Evolutionary conservation across 2,113 vertebrate genomes (phyloP).

Genomic region (Poecilia latipinna): DNA sequence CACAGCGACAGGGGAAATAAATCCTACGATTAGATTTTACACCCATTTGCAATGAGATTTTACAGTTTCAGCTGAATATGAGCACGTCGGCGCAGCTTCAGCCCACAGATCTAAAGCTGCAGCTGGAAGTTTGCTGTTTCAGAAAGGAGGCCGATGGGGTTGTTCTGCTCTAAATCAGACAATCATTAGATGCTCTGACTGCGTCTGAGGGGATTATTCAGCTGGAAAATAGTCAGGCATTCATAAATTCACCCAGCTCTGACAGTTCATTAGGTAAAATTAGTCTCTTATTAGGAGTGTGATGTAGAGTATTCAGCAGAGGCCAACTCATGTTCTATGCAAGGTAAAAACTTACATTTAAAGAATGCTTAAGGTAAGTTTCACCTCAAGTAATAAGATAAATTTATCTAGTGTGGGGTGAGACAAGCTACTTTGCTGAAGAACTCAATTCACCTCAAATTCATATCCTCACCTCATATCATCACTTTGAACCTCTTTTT

Average conservation of each 20-base stretch:
- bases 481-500: too few relatives aligned
- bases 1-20: conserved; percentile 18
- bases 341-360: neutral
- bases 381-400: too few relatives aligned
- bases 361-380: too few relatives aligned
- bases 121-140: conserved; percentile 1
- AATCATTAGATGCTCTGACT: neutral
- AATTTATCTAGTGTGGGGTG: too few relatives aligned
- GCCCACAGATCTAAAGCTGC: neutral
- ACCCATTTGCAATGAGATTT: conserved; percentile 37
- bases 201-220: conserved; percentile 16
- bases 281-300: neutral
- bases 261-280: neutral
- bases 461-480: too few relatives aligned
- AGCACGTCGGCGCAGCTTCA: neutral
- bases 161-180: conserved; percentile 9
- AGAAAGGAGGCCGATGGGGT: conserved; percentile 23
- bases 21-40: conserved; percentile 41
- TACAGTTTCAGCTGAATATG: conserved; percentile 24
- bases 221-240: conserved; percentile 5
- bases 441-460: too few relatives aligned
- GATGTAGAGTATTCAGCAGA: neutral
- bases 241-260: neutral
- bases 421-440: too few relatives aligned
- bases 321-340: neutral